Evolutionary conservation across 2,113 vertebrate species (phyloP).

Genomic region (Prunella fulvescens): DNA sequence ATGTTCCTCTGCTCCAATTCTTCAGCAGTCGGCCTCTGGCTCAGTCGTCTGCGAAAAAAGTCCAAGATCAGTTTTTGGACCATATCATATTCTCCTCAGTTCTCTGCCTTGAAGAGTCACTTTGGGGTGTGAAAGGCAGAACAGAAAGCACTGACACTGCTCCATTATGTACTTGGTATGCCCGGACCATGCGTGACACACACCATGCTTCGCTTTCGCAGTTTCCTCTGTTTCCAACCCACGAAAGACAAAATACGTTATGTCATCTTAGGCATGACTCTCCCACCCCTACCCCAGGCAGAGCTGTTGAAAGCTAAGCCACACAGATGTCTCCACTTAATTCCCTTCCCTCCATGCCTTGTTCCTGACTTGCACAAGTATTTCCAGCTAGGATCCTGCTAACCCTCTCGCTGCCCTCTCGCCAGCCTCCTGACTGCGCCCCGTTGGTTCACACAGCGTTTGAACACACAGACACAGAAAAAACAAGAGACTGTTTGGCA

Average conservation of each 20-base stretch:
- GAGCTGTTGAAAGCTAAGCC: constrained; percentile 39
- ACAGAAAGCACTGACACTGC: not conserved
- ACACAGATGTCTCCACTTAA: constrained; percentile 67
- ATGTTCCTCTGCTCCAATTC: constrained; percentile 98
- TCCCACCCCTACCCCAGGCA: constrained; percentile 50
- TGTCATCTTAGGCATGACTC: constrained; percentile 47
- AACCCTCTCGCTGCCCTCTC: not conserved
- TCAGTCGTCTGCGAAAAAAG: constrained; percentile 89
- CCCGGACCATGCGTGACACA: constrained; percentile 15
- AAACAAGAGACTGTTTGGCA: constrained; percentile 34
- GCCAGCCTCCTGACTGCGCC: not conserved
- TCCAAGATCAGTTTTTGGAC: constrained; percentile 78
- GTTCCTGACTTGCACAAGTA: constrained; percentile 33
- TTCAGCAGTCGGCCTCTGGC: constrained; percentile 95
- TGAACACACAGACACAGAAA: constrained; percentile 26
- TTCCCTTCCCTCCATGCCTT: constrained; percentile 66
- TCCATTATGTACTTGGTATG: constrained; percentile 57
- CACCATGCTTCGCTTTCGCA: constrained; percentile 9
- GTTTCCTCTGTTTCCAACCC: constrained; percentile 64
- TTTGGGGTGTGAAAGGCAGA: not conserved
- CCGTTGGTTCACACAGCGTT: not conserved
- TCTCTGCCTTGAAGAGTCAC: constrained; percentile 10
- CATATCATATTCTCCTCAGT: constrained; percentile 70
- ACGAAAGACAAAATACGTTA: constrained; percentile 36
- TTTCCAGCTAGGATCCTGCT: constrained; percentile 1